Conservation (phyloP, 1,140 invertebrate species). For the Portunus trituberculatus region DNA sequence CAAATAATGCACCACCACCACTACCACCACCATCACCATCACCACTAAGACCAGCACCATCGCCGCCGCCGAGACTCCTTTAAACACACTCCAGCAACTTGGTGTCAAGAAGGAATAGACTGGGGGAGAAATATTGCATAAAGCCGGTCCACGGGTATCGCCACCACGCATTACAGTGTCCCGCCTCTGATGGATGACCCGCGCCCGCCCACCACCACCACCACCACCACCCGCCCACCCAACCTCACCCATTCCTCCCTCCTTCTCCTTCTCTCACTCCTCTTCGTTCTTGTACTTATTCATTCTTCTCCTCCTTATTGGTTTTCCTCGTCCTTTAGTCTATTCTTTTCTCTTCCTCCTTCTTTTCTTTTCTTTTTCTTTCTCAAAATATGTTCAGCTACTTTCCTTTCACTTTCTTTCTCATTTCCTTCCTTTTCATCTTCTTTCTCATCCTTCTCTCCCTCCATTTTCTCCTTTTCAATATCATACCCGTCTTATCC, state of each 20-base stretch:
- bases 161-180: slow-evolving; percentile 55
- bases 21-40: not conserved
- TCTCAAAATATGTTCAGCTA: too few relatives aligned
- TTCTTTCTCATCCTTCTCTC: not conserved
- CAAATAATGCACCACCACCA: not conserved
- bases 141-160: slow-evolving; percentile 38
- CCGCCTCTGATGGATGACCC: slow-evolving; percentile 33
- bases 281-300: not conserved
- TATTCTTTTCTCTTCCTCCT: not conserved
- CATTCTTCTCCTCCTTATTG: too few relatives aligned
- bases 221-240: not conserved
- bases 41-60: not conserved
- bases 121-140: slow-evolving; percentile 60
- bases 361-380: not conserved
- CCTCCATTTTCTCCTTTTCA: not conserved
- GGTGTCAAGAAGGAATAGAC: slow-evolving; percentile 62
- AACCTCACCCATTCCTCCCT: not conserved
- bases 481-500: not conserved
- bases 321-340: not conserved
- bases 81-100: slow-evolving; percentile 16
- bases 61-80: not conserved
- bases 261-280: not conserved
- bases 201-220: slow-evolving; percentile 3
- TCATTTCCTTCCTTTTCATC: not conserved
- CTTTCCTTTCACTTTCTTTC: not conserved